These are phyloP conservation scores for Dryobotodes eremita DNA, from an alignment of 2,888 invertebrate genomes.

Conservation along the genomic window DNA sequence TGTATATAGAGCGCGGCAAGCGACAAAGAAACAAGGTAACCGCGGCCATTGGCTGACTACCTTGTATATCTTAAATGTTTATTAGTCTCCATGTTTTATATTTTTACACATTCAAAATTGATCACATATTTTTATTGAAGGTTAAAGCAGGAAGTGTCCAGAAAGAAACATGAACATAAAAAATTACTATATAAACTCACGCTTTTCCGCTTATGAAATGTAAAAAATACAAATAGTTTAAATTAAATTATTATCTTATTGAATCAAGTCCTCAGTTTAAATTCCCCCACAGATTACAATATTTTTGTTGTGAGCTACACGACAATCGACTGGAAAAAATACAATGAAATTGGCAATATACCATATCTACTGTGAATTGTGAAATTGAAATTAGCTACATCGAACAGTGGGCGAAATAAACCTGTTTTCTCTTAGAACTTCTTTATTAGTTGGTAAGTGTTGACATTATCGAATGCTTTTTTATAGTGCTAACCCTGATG, in stretches of 20 bases:
- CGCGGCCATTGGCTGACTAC: conserved; percentile 39
- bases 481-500: conserved; percentile 73
- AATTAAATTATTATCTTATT: neutral
- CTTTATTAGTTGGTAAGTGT: conserved; percentile 49
- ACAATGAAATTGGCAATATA: conserved; percentile 45
- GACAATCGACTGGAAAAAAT: conserved; percentile 40
- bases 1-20: conserved; percentile 57
- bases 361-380: conserved; percentile 34
- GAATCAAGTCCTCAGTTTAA: neutral
- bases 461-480: conserved; percentile 35
- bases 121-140: conserved; percentile 32
- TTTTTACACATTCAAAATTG: conserved; percentile 32
- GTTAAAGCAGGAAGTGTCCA: conserved; percentile 7
- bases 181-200: neutral
- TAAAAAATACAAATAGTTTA: neutral
- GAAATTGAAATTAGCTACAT: conserved; percentile 57
- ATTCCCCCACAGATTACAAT: neutral
- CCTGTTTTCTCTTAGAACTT: conserved; percentile 52
- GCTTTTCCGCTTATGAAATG: conserved; percentile 4
- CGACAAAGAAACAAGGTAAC: conserved; percentile 60
- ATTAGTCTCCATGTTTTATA: conserved; percentile 33
- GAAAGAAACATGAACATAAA: neutral
- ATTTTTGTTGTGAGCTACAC: neutral
- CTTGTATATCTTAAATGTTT: conserved; percentile 47
- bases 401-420: conserved; percentile 51